phyloP scores from a whole-genome alignment of 2,888 invertebrate species.

The Biston betularia region DNA sequence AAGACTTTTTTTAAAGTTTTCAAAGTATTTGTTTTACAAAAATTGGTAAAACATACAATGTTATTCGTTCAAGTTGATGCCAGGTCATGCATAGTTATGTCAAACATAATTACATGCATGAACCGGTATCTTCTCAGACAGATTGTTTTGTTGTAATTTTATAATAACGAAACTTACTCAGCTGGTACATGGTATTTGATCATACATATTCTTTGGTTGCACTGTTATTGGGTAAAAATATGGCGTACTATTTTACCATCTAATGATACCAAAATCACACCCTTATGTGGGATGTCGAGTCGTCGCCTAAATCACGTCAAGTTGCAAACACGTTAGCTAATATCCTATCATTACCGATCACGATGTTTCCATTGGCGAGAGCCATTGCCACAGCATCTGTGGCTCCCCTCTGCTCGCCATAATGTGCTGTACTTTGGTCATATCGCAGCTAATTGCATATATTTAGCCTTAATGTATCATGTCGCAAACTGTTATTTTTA shows the following conservation, averaged over 20 bases:
- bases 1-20: too few species aligned
- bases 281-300: neutral
- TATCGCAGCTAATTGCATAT: conserved; percentile 62
- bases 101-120: too few species aligned
- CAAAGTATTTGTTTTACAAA: too few species aligned
- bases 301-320: conserved; percentile 57
- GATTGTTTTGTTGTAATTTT: too few species aligned
- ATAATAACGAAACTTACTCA: too few species aligned
- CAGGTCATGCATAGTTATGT: too few species aligned
- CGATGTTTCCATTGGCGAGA: conserved; percentile 27
- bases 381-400: conserved; percentile 66
- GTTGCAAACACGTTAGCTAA: conserved; percentile 63
- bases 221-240: too few species aligned
- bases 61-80: too few species aligned
- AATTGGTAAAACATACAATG: too few species aligned
- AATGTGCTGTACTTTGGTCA: conserved; percentile 67
- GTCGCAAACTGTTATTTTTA: neutral
- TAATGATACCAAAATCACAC: conserved; percentile 11
- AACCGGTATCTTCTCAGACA: too few species aligned
- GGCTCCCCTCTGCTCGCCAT: conserved; percentile 59
- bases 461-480: conserved; percentile 28
- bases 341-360: conserved; percentile 51
- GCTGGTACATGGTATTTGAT: too few species aligned
- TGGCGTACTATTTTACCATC: neutral
- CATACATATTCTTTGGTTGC: too few species aligned